Evolutionary conservation across 2,113 vertebrate species (phyloP).

Genomic region (Pardalotus punctatus): DNA sequence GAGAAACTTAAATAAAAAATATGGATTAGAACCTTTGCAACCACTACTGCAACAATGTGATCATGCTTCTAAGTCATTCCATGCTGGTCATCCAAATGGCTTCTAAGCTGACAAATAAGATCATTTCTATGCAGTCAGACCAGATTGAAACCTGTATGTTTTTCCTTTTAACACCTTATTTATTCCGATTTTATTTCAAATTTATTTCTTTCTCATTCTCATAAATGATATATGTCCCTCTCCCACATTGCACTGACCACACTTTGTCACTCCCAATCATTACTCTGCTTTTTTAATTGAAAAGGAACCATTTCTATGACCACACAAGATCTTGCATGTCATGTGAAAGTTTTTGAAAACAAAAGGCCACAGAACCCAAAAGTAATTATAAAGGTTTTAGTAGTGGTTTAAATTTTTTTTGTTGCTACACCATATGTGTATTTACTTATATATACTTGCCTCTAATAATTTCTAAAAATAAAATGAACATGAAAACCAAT

Average conservation of each 20-base stretch:
- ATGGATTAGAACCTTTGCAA: neutral
- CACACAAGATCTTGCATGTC: neutral
- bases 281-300: neutral
- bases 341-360: conserved; percentile 52
- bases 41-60: neutral
- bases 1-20: neutral
- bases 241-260: neutral
- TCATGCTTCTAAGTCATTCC: conserved; percentile 35
- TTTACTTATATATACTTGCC: conserved; percentile 89
- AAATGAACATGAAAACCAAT: conserved; percentile 85
- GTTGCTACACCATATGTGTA: conserved; percentile 58
- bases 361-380: conserved; percentile 47
- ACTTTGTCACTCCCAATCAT: neutral
- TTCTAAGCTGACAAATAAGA: conserved; percentile 7
- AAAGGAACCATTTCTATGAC: conserved; percentile 70
- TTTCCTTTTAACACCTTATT: neutral
- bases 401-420: conserved; percentile 59
- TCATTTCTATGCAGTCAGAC: neutral
- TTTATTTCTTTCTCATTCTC: neutral
- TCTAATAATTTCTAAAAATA: conserved; percentile 97
- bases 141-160: neutral
- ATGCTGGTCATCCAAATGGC: conserved; percentile 69
- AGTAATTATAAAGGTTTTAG: conserved; percentile 69
- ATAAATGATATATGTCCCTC: neutral
- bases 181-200: neutral